Conservation (phyloP, 92 coral and sea anemone genomes). For the Epizoanthus ramosus region DNA sequence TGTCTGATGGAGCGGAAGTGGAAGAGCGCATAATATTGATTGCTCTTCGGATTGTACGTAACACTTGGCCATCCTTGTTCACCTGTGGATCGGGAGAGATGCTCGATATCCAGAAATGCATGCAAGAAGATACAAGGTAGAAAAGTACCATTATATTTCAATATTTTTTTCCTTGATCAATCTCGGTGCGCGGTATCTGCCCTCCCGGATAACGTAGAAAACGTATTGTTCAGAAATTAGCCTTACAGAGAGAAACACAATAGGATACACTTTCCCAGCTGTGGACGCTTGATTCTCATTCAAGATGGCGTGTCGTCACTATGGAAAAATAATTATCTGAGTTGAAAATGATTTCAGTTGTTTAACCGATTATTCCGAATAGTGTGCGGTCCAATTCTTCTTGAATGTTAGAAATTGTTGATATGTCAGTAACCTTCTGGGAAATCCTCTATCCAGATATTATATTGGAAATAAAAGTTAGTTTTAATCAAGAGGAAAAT, state of each 20-base stretch:
- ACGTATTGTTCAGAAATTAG: too few relatives aligned
- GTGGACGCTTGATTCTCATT: too few relatives aligned
- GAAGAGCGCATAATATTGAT: slow-evolving; percentile 75
- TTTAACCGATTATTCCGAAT: background rate
- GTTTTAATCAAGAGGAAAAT: background rate
- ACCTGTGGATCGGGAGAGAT: slow-evolving; percentile 45
- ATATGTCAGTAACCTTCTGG: background rate
- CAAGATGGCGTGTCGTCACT: too few relatives aligned
- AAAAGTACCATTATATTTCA: too few relatives aligned
- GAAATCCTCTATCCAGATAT: background rate
- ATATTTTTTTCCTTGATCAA: too few relatives aligned
- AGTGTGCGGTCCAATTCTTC: background rate
- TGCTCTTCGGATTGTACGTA: slow-evolving; percentile 69
- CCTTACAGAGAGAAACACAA: too few relatives aligned
- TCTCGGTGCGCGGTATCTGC: too few relatives aligned
- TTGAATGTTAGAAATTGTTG: background rate
- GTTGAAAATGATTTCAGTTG: too few relatives aligned
- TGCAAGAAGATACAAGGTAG: background rate
- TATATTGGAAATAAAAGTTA: background rate
- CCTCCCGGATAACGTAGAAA: too few relatives aligned
- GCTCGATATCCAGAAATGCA: background rate
- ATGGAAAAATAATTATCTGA: too few relatives aligned
- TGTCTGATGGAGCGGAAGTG: slow-evolving; percentile 76
- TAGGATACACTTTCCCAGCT: too few relatives aligned
- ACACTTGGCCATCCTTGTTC: slow-evolving; percentile 95